A percentile compares a stretch with the other conserved stretches of the same genome.
These are phyloP conservation scores for Spilogale gracilis DNA, from an alignment of 2,113 vertebrate genomes.

Conservation along the genomic window DNA sequence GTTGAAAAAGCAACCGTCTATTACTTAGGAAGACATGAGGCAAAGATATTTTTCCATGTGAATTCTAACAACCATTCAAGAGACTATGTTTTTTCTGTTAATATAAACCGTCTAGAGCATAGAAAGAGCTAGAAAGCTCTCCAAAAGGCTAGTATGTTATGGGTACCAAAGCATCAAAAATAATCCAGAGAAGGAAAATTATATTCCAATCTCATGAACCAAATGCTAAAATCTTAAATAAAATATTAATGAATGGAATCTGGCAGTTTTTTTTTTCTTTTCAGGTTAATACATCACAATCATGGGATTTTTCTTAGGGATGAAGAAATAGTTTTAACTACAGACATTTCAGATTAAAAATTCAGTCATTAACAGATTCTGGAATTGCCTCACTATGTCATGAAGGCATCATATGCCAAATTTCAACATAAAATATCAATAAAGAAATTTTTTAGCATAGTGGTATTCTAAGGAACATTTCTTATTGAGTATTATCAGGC, in stretches of 20 bases:
- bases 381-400: background rate
- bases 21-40: background rate
- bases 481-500: background rate
- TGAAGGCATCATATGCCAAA: background rate
- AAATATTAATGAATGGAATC: background rate
- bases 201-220: background rate
- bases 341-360: background rate
- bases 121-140: background rate
- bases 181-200: background rate
- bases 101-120: background rate
- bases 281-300: background rate
- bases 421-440: background rate
- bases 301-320: background rate
- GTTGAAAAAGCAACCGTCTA: background rate
- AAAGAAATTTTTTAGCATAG: background rate
- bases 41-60: background rate
- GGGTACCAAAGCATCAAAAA: background rate
- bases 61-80: background rate
- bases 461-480: background rate
- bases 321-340: background rate
- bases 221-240: slow-evolving; percentile 23
- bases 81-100: background rate
- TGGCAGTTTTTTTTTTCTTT: background rate
- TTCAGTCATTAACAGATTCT: background rate
- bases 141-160: background rate